phyloP scores from a whole-genome alignment of 1,140 invertebrate genomes.

The Lepidurus apus region DNA sequence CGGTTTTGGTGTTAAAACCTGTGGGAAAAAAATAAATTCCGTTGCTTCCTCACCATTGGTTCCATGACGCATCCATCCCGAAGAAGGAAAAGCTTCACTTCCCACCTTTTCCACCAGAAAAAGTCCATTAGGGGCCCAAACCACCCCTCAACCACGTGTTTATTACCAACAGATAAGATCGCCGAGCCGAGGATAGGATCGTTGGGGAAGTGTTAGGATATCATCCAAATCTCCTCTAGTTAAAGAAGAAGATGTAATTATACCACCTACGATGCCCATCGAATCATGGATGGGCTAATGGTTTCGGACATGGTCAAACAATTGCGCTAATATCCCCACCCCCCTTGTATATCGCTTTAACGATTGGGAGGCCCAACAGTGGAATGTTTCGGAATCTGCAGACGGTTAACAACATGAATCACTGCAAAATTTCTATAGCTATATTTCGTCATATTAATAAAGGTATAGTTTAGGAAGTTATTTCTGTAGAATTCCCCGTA shows the following conservation, averaged over 20 bases:
- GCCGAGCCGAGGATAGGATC: neutral
- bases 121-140: neutral
- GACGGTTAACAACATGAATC: too few species aligned
- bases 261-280: neutral
- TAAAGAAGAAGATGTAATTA: constrained; percentile 7
- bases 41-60: neutral
- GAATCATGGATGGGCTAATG: neutral
- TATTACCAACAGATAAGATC: neutral
- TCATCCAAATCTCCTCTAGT: neutral
- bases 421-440: too few species aligned
- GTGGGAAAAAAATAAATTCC: neutral
- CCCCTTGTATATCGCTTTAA: neutral
- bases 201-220: neutral
- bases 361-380: too few species aligned
- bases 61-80: neutral
- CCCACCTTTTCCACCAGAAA: neutral
- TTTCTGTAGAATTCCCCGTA: too few species aligned
- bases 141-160: constrained; percentile 13
- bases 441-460: too few species aligned
- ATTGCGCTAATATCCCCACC: neutral
- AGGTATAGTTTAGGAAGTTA: too few species aligned
- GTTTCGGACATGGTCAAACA: constrained; percentile 18
- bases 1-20: neutral
- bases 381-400: too few species aligned
- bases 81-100: neutral